A percentile compares a stretch with the other conserved stretches of the same genome.
These are phyloP conservation scores for Hemicrepidius hirtus DNA, from an alignment of 2,888 invertebrate genomes.

Conservation along the genomic window DNA sequence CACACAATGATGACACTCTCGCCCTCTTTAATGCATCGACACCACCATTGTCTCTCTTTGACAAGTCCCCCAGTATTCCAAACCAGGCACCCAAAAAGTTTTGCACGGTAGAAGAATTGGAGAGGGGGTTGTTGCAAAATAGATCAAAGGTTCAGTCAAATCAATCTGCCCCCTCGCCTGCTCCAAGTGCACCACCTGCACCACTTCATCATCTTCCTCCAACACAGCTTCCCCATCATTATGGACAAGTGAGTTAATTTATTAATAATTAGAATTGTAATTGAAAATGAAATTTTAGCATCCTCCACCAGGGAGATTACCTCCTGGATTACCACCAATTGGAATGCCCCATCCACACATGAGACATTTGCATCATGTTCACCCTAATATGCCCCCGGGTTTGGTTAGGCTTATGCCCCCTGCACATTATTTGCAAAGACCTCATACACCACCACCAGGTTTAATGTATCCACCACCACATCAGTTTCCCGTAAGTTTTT, in stretches of 20 bases:
- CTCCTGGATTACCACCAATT: conserved; percentile 66
- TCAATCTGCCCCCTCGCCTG: conserved; percentile 57
- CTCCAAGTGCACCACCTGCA: conserved; percentile 11
- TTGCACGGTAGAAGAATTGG: conserved; percentile 84
- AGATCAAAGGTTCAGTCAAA: conserved; percentile 59
- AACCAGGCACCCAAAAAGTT: conserved; percentile 75
- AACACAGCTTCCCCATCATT: conserved; percentile 33
- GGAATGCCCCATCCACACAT: conserved; percentile 65
- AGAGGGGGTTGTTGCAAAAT: conserved; percentile 78
- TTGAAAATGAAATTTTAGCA: conserved; percentile 35
- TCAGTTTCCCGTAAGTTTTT: conserved; percentile 56
- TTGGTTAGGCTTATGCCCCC: conserved; percentile 60
- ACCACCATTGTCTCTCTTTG: conserved; percentile 38
- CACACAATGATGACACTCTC: conserved; percentile 21
- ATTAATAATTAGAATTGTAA: too few relatives aligned
- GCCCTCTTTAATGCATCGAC: conserved; percentile 16
- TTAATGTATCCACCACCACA: conserved; percentile 57
- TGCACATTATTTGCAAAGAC: conserved; percentile 56
- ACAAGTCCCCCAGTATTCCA: conserved; percentile 14
- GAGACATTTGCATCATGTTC: conserved; percentile 59
- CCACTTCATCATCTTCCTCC: conserved; percentile 36
- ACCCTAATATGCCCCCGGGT: conserved; percentile 62
- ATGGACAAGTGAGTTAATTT: conserved; percentile 25
- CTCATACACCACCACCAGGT: conserved; percentile 53
- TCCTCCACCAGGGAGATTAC: conserved; percentile 48